phyloP scores from a whole-genome alignment of 2,113 vertebrate species.

The Charadrius vociferus region DNA sequence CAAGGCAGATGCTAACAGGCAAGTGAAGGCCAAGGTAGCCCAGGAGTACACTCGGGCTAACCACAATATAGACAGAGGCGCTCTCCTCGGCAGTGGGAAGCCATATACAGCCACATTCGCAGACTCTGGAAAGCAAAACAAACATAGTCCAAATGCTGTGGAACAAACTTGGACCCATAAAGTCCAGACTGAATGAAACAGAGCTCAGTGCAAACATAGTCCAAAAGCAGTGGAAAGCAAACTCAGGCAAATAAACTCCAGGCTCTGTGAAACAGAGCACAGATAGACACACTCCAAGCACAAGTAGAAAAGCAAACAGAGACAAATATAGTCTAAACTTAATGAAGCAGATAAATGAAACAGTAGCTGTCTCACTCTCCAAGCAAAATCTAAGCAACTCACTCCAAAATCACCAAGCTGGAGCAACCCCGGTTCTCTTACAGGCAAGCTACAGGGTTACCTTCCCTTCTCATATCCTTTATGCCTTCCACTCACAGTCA shows the following conservation, averaged over 20 bases:
- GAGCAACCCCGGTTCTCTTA: neutral
- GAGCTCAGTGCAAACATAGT: conserved; percentile 61
- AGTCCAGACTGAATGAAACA: conserved; percentile 56
- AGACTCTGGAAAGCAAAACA: conserved; percentile 69
- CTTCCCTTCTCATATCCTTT: neutral
- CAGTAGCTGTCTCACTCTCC: conserved; percentile 50
- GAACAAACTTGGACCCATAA: conserved; percentile 41
- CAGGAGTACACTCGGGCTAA: neutral
- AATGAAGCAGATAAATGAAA: conserved; percentile 70
- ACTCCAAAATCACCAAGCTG: conserved; percentile 17
- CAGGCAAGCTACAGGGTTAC: neutral
- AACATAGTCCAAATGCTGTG: conserved; percentile 43
- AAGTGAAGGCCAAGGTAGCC: neutral
- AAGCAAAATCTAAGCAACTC: conserved; percentile 40
- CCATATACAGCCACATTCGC: neutral
- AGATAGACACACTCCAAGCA: conserved; percentile 71
- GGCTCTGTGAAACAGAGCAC: conserved; percentile 61
- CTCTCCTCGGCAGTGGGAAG: neutral
- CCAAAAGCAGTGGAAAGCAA: conserved; percentile 69
- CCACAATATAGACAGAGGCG: neutral
- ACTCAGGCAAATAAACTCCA: conserved; percentile 66
- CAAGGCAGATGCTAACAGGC: neutral
- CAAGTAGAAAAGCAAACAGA: conserved; percentile 72
- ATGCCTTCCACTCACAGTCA: neutral
- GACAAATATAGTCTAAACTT: conserved; percentile 70